Percentiles rank a stretch among this genome's conserved stretches.
Conservation (phyloP, 2,888 invertebrate species). For the Spisula solida region DNA sequence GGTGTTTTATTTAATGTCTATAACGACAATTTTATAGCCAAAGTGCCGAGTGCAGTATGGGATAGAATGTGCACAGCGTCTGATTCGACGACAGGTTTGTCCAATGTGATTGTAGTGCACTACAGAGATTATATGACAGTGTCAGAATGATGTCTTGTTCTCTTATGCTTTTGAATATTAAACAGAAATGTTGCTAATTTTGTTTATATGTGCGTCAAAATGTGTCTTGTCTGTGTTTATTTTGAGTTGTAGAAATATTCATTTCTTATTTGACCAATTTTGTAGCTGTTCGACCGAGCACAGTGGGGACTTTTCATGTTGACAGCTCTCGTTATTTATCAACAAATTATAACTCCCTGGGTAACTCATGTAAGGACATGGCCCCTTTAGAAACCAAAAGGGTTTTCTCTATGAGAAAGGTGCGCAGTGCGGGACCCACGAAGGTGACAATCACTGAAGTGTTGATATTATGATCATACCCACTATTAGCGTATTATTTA, state of each 20-base stretch:
- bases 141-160: not conserved
- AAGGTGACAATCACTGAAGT: constrained; percentile 11
- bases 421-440: not conserved
- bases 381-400: constrained; percentile 3
- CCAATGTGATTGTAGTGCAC: constrained; percentile 17
- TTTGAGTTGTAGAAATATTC: not conserved
- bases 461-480: not conserved
- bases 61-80: constrained; percentile 62
- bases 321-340: not conserved
- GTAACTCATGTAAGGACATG: not conserved
- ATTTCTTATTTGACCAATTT: not conserved
- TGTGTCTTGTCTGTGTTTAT: not conserved
- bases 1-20: no score
- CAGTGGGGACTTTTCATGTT: not conserved
- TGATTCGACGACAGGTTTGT: constrained; percentile 62
- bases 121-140: not conserved
- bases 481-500: not conserved
- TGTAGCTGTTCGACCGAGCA: not conserved
- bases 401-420: not conserved
- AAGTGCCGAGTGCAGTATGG: constrained; percentile 53
- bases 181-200: not conserved
- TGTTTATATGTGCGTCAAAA: not conserved
- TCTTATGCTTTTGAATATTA: not conserved
- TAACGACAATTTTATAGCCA: constrained; percentile 19
- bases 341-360: not conserved